Base-by-base conservation (phyloP, 2,113 vertebrate genomes). In the Scortum barcoo region DNA sequence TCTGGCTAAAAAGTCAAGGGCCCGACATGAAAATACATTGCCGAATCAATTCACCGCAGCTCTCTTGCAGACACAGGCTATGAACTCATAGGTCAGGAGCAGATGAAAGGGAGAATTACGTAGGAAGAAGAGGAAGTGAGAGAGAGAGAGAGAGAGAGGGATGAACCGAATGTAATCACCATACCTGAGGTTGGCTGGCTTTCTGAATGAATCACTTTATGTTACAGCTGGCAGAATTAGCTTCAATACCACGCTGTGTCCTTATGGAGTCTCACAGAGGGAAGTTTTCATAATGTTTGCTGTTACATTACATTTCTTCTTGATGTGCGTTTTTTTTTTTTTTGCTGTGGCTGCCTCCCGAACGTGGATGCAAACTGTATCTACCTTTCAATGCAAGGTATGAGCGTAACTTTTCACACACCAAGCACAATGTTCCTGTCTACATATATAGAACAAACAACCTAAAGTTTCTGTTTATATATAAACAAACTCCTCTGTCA, bases 31-130 rank as follows among this genome's bases (percentile, higher is more conserved):
- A 93, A 91, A 92, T 78, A 80, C 68, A 80, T 71, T 54, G 56
- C 51, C 12, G 76, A 92, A 94, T 93, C 89, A 87, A 93, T 92
- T 93, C 80, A 84, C 81, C 78, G 80, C 69, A 36, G 60, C 66
- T 75, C 67, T 60, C 17, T 9, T 8, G 1, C 42, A 75, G 67
- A 68, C 19, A 33, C 51, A 76, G 53, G 54, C 67, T 58, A 7
- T 72, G 61, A 76, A 81, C 67, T 61, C 50, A 78, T 46, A 28
- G 81, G 75, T 79, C 79, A 83, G 72, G 51, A 73, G 57, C 26
- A 65, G 73, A 85, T 51, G 66, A 60, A 75, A 71, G 75, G 42
- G 7, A 46, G 58, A 58, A 71, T 63, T 38, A 65, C 24, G 19
- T 26, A 50, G 79, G 26, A 58, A 51, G 56, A 78, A 20, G 68